These are phyloP conservation scores for Neodiprion fabricii DNA, from an alignment of 1,140 invertebrate species.

Conservation along the genomic window DNA sequence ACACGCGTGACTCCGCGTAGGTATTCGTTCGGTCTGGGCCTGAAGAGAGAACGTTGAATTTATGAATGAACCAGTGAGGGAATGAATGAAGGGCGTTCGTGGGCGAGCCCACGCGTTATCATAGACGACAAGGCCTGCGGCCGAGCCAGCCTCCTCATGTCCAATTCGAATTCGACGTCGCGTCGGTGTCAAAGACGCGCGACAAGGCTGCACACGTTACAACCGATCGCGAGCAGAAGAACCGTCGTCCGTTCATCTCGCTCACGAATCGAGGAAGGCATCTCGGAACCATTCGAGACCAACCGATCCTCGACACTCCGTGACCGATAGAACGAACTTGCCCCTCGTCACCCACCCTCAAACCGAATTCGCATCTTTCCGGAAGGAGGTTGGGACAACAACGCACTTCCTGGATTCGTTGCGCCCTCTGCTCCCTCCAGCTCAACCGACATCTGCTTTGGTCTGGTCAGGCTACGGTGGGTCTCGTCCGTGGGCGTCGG, in stretches of 20 bases:
- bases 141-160: not conserved
- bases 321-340: too few species aligned
- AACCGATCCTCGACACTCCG: too few species aligned
- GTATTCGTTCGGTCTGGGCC: not conserved
- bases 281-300: too few species aligned
- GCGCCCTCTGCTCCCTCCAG: too few species aligned
- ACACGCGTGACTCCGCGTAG: not conserved
- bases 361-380: too few species aligned
- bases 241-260: too few species aligned
- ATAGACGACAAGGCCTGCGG: slow-evolving; percentile 22
- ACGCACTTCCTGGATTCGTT: too few species aligned
- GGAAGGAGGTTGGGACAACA: too few species aligned
- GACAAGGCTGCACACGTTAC: not conserved
- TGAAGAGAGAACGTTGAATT: slow-evolving; percentile 19
- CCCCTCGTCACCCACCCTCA: too few species aligned
- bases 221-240: too few species aligned
- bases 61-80: slow-evolving; percentile 35
- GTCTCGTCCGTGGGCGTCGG: not conserved
- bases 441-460: not conserved
- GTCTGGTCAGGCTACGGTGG: not conserved
- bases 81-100: slow-evolving; percentile 52
- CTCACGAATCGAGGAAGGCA: too few species aligned
- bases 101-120: slow-evolving; percentile 28
- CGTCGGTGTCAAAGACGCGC: slow-evolving; percentile 17
- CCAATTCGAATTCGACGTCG: too few species aligned